Conservation (phyloP, 2,797 vertebrate species). For the Anguilla anguilla region DNA sequence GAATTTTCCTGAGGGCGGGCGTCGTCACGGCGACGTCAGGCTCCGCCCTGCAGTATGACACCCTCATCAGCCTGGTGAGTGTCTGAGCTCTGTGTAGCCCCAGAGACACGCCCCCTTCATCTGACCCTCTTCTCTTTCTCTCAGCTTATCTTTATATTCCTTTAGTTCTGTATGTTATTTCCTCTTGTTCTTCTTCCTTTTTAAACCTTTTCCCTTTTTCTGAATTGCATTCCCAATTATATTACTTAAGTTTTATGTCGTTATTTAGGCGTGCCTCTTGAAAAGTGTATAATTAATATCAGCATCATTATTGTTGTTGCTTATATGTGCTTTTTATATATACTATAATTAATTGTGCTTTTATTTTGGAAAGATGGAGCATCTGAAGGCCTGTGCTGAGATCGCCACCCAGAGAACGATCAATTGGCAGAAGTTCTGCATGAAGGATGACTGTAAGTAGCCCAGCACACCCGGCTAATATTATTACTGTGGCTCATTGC, state of each 20-base stretch:
- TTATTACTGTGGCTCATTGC: background rate
- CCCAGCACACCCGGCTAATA: background rate
- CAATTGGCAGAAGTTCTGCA: slow-evolving; percentile 99
- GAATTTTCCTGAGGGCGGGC: slow-evolving; percentile 90
- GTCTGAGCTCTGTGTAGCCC: background rate
- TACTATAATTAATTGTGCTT: background rate
- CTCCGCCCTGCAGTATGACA: slow-evolving; percentile 95
- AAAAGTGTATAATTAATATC: background rate
- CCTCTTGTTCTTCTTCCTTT: background rate
- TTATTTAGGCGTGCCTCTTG: background rate
- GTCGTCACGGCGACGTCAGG: slow-evolving; percentile 95
- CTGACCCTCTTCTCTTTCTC: background rate
- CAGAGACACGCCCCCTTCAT: background rate
- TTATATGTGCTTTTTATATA: slow-evolving; percentile 12
- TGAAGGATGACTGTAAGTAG: slow-evolving; percentile 97
- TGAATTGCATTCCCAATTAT: background rate
- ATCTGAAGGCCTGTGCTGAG: slow-evolving; percentile 96
- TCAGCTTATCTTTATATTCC: background rate
- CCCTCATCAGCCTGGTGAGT: slow-evolving; percentile 91
- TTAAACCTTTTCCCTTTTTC: background rate
- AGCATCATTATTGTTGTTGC: background rate
- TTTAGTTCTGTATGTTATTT: background rate
- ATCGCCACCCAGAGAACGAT: slow-evolving; percentile 94
- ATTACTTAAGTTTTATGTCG: background rate
- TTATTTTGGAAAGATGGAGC: slow-evolving; percentile 85